Conservation (phyloP, 1,140 invertebrate species). For the Drosophila rhopaloa region DNA sequence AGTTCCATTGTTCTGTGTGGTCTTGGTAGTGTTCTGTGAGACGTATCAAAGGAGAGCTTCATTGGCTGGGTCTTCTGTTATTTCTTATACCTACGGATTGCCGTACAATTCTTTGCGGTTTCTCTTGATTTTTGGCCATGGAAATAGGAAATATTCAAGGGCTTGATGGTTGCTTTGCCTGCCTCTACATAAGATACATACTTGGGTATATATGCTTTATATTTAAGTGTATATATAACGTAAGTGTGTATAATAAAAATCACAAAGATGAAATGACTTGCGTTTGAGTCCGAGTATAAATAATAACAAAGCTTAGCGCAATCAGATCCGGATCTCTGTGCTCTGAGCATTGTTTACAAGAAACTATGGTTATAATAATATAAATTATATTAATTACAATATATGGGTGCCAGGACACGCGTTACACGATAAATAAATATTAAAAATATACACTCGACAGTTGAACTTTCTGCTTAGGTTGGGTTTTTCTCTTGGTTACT, state of each 20-base stretch:
- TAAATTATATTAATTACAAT: constrained; percentile 55
- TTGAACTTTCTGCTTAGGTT: constrained; percentile 59
- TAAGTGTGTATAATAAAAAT: constrained; percentile 52
- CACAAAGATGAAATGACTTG: constrained; percentile 75
- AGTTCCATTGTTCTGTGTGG: constrained; percentile 26
- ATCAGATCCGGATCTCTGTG: constrained; percentile 26
- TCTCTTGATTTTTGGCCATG: constrained; percentile 7
- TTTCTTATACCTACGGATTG: constrained; percentile 27
- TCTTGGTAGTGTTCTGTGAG: constrained; percentile 11
- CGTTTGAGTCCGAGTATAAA: constrained; percentile 50
- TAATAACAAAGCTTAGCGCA: constrained; percentile 31
- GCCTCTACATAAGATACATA: constrained; percentile 30
- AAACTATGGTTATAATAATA: constrained; percentile 42
- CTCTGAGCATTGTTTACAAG: constrained; percentile 30
- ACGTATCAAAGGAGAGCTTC: constrained; percentile 11
- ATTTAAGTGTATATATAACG: constrained; percentile 25
- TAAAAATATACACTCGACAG: constrained; percentile 57
- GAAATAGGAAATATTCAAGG: constrained; percentile 22
- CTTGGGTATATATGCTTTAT: constrained; percentile 36
- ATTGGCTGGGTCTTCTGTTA: constrained; percentile 13
- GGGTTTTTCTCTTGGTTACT: constrained; percentile 4
- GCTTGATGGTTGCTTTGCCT: constrained; percentile 18
- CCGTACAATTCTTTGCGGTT: constrained; percentile 15
- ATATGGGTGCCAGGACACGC: constrained; percentile 23
- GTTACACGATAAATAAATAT: constrained; percentile 55